Percentiles rank a stretch among this genome's conserved stretches.
Evolutionary conservation across 2,888 invertebrate species (phyloP).

Genomic region (Monopis laevigella): DNA sequence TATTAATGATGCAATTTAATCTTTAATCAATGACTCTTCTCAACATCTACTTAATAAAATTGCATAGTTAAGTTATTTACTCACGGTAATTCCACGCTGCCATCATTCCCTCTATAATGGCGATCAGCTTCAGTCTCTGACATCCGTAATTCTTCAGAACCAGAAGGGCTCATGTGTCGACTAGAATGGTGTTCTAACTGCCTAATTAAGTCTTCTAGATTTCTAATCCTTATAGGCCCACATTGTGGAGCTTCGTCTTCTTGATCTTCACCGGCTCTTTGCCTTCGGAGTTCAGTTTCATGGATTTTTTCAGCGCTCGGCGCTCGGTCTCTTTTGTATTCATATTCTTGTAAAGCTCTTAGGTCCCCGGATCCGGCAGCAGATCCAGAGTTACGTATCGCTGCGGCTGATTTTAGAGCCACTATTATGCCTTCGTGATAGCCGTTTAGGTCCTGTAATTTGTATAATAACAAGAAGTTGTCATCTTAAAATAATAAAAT

Average conservation of each 20-base stretch:
- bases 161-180: slow-evolving; percentile 89
- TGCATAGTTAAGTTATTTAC: slow-evolving; percentile 20
- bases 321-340: slow-evolving; percentile 68
- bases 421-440: slow-evolving; percentile 93
- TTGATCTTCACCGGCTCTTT: slow-evolving; percentile 55
- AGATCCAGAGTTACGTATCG: slow-evolving; percentile 62
- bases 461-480: too few relatives aligned
- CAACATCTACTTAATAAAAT: too few relatives aligned
- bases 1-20: too few relatives aligned
- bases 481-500: too few relatives aligned
- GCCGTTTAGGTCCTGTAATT: slow-evolving; percentile 87
- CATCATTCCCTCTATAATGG: slow-evolving; percentile 82
- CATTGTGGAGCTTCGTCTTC: slow-evolving; percentile 80
- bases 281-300: slow-evolving; percentile 72
- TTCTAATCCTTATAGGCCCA: slow-evolving; percentile 89
- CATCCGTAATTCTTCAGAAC: slow-evolving; percentile 89
- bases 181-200: slow-evolving; percentile 88
- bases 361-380: slow-evolving; percentile 52
- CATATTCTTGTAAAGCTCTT: slow-evolving; percentile 59
- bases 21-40: too few relatives aligned
- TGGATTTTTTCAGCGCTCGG: slow-evolving; percentile 80
- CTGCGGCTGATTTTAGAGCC: slow-evolving; percentile 86
- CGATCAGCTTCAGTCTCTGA: slow-evolving; percentile 91
- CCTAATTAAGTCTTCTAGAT: slow-evolving; percentile 89
- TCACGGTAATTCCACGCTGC: slow-evolving; percentile 55